A percentile compares a stretch with the other conserved stretches of the same genome.
phyloP scores from a whole-genome alignment of 2,888 invertebrate genomes.

The Hartigia nigra region DNA sequence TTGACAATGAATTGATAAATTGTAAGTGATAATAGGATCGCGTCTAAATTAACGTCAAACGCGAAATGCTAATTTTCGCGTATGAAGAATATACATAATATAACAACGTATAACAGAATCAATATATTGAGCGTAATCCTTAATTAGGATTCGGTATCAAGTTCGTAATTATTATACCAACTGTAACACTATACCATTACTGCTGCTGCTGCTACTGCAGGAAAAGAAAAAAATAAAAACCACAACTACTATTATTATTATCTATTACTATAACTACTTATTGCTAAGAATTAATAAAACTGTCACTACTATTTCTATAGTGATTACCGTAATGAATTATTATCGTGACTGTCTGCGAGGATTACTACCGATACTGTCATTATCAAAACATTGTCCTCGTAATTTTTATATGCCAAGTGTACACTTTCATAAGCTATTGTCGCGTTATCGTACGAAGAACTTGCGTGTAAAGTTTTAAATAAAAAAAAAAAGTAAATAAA shows the following conservation, averaged over 20 bases:
- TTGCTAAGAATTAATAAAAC: constrained; percentile 28
- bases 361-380: constrained; percentile 39
- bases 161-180: no score
- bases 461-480: constrained; percentile 14
- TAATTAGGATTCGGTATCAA: constrained; percentile 24
- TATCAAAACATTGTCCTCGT: constrained; percentile 46
- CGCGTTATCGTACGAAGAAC: neutral
- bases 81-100: no score
- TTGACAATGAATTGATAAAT: no score
- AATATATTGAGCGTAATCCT: constrained; percentile 17
- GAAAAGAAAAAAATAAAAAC: neutral
- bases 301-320: constrained; percentile 34
- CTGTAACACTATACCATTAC: constrained; percentile 13
- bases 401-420: constrained; percentile 57
- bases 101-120: constrained; percentile 23
- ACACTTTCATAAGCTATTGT: constrained; percentile 43
- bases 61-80: no score
- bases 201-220: neutral
- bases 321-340: constrained; percentile 23
- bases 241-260: constrained; percentile 9
- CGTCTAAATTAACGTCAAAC: no score
- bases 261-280: constrained; percentile 9
- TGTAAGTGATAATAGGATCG: no score
- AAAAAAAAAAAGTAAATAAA: neutral
- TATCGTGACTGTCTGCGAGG: neutral